Percentiles rank a stretch among this genome's conserved stretches.
These are phyloP conservation scores for Dolichallabes microphthalmus DNA, from an alignment of 2,113 vertebrate species.

Conservation along the genomic window DNA sequence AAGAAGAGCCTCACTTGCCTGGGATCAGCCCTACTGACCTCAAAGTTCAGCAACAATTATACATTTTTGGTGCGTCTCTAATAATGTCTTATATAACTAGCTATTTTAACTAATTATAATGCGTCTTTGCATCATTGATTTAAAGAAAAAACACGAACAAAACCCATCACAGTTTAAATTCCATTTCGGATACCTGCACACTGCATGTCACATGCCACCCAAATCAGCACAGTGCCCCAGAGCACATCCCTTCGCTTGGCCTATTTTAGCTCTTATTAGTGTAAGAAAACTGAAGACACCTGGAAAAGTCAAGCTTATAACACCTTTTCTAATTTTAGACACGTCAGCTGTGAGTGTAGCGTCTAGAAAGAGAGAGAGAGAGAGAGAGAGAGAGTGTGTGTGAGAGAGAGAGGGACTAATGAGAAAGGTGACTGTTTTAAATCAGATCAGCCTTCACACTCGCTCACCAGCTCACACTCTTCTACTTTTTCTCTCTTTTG, in stretches of 20 bases:
- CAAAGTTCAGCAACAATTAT: no score
- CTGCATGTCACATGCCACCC: neutral
- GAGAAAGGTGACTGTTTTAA: constrained; percentile 4
- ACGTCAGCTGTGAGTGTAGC: constrained; percentile 33
- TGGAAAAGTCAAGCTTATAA: constrained; percentile 10
- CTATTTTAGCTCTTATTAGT: constrained; percentile 37
- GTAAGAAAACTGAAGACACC: constrained; percentile 26
- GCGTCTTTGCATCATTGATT: no score
- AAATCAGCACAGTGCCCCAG: neutral
- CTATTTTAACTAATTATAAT: no score
- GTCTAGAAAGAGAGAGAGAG: neutral
- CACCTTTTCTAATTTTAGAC: constrained; percentile 59
- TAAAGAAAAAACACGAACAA: neutral
- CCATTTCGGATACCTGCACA: neutral
- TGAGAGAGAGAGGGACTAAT: constrained; percentile 8
- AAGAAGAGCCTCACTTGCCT: neutral
- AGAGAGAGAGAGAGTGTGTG: neutral
- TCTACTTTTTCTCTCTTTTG: constrained; percentile 15
- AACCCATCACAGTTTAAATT: neutral
- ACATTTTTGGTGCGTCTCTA: no score
- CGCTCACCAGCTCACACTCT: constrained; percentile 1
- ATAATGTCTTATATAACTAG: no score
- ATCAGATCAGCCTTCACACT: constrained; percentile 2
- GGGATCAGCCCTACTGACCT: neutral
- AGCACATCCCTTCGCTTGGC: neutral